Conservation (phyloP, 2,113 vertebrate genomes). For the Acrocephalus kingi region DNA sequence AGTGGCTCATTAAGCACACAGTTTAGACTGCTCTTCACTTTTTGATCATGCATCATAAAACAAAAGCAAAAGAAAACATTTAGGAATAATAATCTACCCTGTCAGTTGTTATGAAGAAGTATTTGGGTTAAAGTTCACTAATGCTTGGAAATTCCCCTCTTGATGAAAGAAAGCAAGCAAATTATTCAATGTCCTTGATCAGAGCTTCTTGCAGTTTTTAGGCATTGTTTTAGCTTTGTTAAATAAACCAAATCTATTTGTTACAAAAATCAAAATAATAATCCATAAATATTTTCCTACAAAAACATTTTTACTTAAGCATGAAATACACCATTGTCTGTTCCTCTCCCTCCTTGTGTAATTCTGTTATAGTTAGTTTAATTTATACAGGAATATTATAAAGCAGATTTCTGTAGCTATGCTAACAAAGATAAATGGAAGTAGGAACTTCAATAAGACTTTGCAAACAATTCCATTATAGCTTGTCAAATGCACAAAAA, state of each 20-base stretch:
- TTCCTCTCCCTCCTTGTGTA: conserved; percentile 56
- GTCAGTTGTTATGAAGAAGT: background rate
- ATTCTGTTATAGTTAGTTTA: conserved; percentile 57
- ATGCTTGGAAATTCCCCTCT: background rate
- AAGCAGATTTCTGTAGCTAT: conserved; percentile 63
- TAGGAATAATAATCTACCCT: background rate
- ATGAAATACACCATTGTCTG: conserved; percentile 51
- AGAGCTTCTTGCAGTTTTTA: background rate
- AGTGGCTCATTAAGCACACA: background rate
- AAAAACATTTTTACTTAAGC: conserved; percentile 56
- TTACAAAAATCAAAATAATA: conserved; percentile 43
- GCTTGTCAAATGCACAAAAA: conserved; percentile 69
- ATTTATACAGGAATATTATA: conserved; percentile 70
- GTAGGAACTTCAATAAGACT: conserved; percentile 72
- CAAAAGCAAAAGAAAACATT: background rate
- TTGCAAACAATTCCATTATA: conserved; percentile 77
- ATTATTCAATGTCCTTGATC: background rate
- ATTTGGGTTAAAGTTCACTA: background rate
- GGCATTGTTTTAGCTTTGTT: background rate
- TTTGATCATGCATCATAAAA: background rate
- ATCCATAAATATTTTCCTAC: conserved; percentile 43
- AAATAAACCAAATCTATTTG: background rate
- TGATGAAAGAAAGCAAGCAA: background rate
- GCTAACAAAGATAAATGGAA: conserved; percentile 79
- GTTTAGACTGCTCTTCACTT: background rate